Evolutionary conservation across 2,888 invertebrate species (phyloP), one percentile per base, ranked within the genome.

Genomic region (Ecliptopera silaceata): DNA sequence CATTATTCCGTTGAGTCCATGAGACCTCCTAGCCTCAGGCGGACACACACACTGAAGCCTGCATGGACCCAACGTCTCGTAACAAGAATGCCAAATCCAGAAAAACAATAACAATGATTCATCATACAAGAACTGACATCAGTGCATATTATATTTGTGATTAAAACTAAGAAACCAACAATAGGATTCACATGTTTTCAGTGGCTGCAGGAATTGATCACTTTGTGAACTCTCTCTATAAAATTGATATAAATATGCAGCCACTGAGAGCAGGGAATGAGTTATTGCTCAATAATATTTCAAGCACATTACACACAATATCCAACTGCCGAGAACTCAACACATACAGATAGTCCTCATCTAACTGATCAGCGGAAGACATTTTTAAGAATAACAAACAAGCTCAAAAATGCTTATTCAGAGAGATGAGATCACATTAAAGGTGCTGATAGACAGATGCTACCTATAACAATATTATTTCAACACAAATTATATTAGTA

Each of bases 81-180:
- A 63, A 68, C 68, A 72, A 65, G 36, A 67, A 70, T 65, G 61
- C 68, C 69, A 65, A 65, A 63, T 42, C 15, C 2, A 12, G 8
- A 17, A 46, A 55, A 59, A 64, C 72, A 79, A 77, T 74, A 84
- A 82, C 73, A 73, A 73, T 69, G 77, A 75, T 77, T 46, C 26
- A 20, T 79, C 78, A 79, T 77, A 77, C 67, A 77, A 79, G n/a
- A 81, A 80, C 80, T 80, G 81, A 86, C 80, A 82, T 78, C 82
- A 57, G 77, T 80, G 79, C 79, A 75, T 72, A 74, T 74, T 72
- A 79, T 81, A n/a, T 44, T 78, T 73, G 80, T 81, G 78, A 79
- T 81, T 66, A 79, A 77, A 73, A 82, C 80, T 79, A 81, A 77
- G 79, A 86, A 84, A 71, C 68, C 76, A 74, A 34, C 36, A 50